These are phyloP conservation scores for Esox niger DNA, from an alignment of 2,113 vertebrate genomes.

Conservation along the genomic window DNA sequence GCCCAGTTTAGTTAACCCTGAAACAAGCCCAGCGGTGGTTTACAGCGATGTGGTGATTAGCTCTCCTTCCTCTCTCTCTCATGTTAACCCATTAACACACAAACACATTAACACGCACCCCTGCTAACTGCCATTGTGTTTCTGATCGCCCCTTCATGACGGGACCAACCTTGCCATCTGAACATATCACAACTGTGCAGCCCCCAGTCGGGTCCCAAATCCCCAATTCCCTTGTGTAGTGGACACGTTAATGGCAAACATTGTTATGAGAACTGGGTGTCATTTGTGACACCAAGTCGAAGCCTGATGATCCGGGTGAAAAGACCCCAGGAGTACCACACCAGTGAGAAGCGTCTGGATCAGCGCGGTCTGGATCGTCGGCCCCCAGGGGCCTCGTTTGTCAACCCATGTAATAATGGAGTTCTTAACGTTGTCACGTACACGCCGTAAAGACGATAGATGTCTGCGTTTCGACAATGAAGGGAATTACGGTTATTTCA, in stretches of 20 bases:
- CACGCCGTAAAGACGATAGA: conserved; percentile 33
- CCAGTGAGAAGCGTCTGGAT: too few relatives aligned
- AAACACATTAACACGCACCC: conserved; percentile 28
- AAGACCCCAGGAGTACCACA: too few relatives aligned
- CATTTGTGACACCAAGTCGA: too few relatives aligned
- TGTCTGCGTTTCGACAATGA: conserved; percentile 43
- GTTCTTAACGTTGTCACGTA: conserved; percentile 28
- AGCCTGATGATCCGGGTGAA: too few relatives aligned
- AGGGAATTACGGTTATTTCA: conserved; percentile 47
- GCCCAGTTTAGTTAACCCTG: conserved; percentile 75
- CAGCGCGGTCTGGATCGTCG: conserved; percentile 6
- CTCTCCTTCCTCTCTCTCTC: conserved; percentile 48
- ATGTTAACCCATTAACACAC: conserved; percentile 62
- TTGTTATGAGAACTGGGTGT: too few relatives aligned
- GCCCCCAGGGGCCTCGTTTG: conserved; percentile 43
- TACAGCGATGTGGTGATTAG: conserved; percentile 65
- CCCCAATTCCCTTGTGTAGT: too few relatives aligned
- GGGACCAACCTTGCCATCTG: conserved; percentile 51
- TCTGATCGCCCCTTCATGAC: conserved; percentile 54
- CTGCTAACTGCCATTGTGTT: conserved; percentile 52
- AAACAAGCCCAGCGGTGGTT: conserved; percentile 58
- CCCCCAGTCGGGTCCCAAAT: conserved; percentile 11
- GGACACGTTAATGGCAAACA: too few relatives aligned
- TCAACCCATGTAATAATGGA: conserved; percentile 39
- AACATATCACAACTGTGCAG: conserved; percentile 62